Evolutionary conservation across 2,113 vertebrate species (phyloP), one percentile per base, ranked within the genome.

Genomic region (Gymnocephalus cernua): DNA sequence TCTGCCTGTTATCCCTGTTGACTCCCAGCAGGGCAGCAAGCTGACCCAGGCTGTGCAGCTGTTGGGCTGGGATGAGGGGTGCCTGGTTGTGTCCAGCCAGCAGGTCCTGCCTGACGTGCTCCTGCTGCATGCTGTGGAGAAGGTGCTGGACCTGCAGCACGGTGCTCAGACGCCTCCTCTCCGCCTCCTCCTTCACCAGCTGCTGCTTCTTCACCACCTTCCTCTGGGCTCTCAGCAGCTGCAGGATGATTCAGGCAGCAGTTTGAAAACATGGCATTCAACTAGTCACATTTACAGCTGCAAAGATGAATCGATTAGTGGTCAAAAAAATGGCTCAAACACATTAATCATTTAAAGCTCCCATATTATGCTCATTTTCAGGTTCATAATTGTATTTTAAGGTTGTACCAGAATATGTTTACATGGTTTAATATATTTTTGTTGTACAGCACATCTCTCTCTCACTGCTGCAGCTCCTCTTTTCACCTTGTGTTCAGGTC

Each of bases 221-320:
- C 91, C 85, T 97, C 93, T 99, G 98, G 21, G 96, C 95, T 89
- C 95, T 97, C 84, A 99, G 92, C 71, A 99, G 88, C 98, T 99
- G 85, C 83, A 32, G 18, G 11, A 63, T 0, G 35, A 32, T 2
- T 3, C 2, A 71, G 50, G 1, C 3, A 47, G 29, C 7, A 18
- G 23, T 16, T 35, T 7, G 10, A 70, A 51, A 69, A 51, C 29
- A 19, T 62, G 18, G 15, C 27, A 29, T 41, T 41, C 38, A 41
- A 11, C 38, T 41, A 41, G 38, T 11, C 10, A 11, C 38, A 41
- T 41, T 41, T 41, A 41, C 35, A 38, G 1, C 35, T 38, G 38
- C 38, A 41, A 41, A 41, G 38, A 41, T 32, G 32, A 32, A 32
- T 4, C 4, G 4, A 32, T 32, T 32, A 32, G 32, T 32, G 32